phyloP scores from a whole-genome alignment of 2,797 vertebrate species.

The Buceros bicornis region DNA sequence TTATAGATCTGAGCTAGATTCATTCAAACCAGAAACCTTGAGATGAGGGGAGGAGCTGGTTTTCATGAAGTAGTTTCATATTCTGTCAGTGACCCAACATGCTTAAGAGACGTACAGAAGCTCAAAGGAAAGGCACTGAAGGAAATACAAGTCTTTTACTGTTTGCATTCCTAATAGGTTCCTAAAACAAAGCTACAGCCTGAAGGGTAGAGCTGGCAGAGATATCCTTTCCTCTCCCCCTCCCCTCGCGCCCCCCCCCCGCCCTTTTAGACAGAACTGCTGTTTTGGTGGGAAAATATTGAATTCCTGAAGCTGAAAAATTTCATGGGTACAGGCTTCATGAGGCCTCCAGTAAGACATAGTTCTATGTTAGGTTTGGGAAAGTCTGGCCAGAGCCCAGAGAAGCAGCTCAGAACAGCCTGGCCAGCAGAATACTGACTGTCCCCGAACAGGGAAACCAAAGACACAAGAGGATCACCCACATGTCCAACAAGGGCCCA shows the following conservation, averaged over 20 bases:
- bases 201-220: background rate
- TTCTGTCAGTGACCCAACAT: background rate
- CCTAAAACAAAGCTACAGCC: background rate
- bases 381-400: background rate
- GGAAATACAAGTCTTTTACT: background rate
- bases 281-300: background rate
- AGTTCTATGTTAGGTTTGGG: background rate
- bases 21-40: background rate
- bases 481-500: background rate
- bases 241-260: too few relatives aligned
- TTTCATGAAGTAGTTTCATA: slow-evolving; percentile 4
- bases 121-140: background rate
- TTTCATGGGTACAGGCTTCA: background rate
- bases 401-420: background rate
- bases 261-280: background rate
- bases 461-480: background rate
- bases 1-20: background rate
- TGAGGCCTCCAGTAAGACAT: background rate
- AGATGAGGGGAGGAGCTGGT: background rate
- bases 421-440: background rate
- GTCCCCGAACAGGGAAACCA: background rate
- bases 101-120: background rate
- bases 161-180: slow-evolving; percentile 4
- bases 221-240: background rate
- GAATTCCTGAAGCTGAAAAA: background rate